Evolutionary conservation across 1,140 invertebrate genomes (phyloP).

Genomic region (Lepidurus packardi): DNA sequence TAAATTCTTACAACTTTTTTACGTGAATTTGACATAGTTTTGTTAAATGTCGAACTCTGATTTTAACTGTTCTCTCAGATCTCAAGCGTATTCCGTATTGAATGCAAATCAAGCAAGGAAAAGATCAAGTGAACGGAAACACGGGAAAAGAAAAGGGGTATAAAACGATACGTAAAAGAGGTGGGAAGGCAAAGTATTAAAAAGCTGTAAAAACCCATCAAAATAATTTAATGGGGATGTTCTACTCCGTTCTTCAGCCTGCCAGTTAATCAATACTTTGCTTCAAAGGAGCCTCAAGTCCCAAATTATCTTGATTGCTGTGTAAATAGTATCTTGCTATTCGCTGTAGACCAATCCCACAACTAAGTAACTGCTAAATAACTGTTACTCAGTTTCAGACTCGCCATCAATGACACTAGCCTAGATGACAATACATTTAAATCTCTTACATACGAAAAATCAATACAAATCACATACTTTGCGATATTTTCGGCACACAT

Average conservation of each 20-base stretch:
- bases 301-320: conserved; percentile 45
- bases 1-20: conserved; percentile 29
- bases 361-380: conserved; percentile 44
- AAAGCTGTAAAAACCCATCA: background rate
- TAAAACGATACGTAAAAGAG: background rate
- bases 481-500: conserved; percentile 24
- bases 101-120: conserved; percentile 32
- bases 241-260: background rate
- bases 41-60: conserved; percentile 34
- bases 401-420: conserved; percentile 41
- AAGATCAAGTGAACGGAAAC: conserved; percentile 27
- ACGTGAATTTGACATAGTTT: conserved; percentile 34
- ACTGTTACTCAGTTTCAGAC: conserved; percentile 45
- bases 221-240: background rate
- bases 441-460: background rate
- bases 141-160: background rate
- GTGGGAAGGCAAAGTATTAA: background rate
- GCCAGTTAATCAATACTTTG: background rate
- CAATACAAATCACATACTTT: background rate
- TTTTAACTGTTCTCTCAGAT: conserved; percentile 29
- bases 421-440: background rate
- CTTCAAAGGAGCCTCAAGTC: background rate
- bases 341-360: conserved; percentile 45
- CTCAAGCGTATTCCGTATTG: conserved; percentile 25
- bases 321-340: conserved; percentile 43